These are phyloP conservation scores for Tipula unca DNA, from an alignment of 2,888 invertebrate genomes.

Conservation along the genomic window DNA sequence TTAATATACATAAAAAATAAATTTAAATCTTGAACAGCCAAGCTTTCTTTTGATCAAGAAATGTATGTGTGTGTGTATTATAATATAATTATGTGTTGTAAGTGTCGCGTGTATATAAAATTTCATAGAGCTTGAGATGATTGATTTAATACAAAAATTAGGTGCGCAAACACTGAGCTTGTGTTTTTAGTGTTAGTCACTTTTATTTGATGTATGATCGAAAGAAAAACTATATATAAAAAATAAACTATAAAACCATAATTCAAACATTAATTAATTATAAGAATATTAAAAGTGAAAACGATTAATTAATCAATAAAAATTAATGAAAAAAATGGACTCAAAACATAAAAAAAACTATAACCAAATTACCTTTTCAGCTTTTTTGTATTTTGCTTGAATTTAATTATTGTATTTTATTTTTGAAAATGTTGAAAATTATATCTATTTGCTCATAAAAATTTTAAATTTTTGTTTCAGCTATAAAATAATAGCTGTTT, in stretches of 20 bases:
- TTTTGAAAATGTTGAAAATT: background rate
- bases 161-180: background rate
- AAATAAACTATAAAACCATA: background rate
- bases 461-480: background rate
- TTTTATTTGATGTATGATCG: background rate
- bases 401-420: background rate
- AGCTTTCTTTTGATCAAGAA: background rate
- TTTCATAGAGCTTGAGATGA: background rate
- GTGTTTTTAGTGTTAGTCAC: background rate
- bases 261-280: background rate
- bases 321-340: background rate
- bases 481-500: too few species aligned
- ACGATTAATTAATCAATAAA: background rate
- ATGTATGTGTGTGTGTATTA: background rate
- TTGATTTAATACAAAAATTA: background rate
- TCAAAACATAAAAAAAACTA: background rate
- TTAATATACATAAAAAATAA: background rate
- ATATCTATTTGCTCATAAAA: background rate
- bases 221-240: background rate
- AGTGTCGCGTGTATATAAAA: background rate
- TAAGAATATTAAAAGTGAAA: constrained; percentile 28
- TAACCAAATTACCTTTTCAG: background rate
- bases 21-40: background rate
- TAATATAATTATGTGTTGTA: background rate
- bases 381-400: constrained; percentile 1